phyloP scores from a whole-genome alignment of 2,888 invertebrate genomes.

The Chaetoderma sp. region DNA sequence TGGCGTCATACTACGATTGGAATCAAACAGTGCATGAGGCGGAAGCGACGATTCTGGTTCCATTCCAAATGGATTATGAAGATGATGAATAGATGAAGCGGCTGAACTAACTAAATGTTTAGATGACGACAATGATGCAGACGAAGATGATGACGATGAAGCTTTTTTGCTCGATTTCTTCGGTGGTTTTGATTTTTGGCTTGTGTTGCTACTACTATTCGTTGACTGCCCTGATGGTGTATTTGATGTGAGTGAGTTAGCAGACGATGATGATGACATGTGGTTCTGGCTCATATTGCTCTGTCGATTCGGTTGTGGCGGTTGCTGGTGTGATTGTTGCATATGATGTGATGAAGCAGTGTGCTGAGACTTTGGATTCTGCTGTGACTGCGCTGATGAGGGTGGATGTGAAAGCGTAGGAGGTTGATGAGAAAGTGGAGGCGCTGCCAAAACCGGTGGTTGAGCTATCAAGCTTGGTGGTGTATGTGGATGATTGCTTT shows the following conservation, averaged over 20 bases:
- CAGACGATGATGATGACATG: conserved; percentile 27
- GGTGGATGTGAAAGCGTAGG: no score
- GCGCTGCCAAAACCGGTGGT: no score
- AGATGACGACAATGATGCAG: no score
- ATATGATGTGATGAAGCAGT: conserved; percentile 9
- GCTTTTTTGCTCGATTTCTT: conserved; percentile 36
- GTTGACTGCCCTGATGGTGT: conserved; percentile 39
- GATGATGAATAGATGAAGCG: no score
- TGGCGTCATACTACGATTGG: conserved; percentile 57
- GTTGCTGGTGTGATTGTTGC: conserved; percentile 37
- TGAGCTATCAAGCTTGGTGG: no score
- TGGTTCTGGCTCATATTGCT: conserved; percentile 30
- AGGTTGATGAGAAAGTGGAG: no score
- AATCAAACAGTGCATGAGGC: conserved; percentile 51
- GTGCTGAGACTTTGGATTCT: background rate
- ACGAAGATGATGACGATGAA: no score
- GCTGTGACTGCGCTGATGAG: background rate
- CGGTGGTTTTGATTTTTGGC: conserved; percentile 35
- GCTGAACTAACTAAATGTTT: no score
- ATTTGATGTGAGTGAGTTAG: conserved; percentile 34
- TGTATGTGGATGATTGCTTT: no score
- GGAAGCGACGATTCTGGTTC: conserved; percentile 57
- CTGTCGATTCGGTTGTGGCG: conserved; percentile 35
- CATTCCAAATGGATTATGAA: conserved; percentile 38
- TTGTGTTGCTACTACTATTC: conserved; percentile 28